A percentile compares a stretch with the other conserved stretches of the same genome.
These are phyloP conservation scores for Agonopterix arenella DNA, from an alignment of 2,888 invertebrate species.

Conservation along the genomic window DNA sequence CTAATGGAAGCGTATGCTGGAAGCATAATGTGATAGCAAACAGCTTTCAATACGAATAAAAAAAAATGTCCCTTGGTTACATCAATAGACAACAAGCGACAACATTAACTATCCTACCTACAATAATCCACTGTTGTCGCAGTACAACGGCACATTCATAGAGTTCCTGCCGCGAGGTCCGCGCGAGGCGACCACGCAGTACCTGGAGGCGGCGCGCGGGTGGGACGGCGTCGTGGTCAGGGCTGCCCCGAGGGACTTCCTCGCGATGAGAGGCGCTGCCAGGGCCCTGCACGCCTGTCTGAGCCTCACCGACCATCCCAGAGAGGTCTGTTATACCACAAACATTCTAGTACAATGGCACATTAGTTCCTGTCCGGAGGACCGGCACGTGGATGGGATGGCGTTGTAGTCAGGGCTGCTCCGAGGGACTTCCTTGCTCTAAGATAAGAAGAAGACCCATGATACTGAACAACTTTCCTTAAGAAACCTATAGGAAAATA, in stretches of 20 bases:
- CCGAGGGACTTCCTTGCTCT: slow-evolving; percentile 85
- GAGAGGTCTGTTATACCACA: slow-evolving; percentile 17
- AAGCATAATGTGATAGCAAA: no score
- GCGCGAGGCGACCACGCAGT: slow-evolving; percentile 81
- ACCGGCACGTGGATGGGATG: slow-evolving; percentile 82
- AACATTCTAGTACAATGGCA: no score
- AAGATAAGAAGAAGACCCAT: no score
- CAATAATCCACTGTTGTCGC: no score
- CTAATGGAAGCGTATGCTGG: no score
- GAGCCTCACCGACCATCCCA: slow-evolving; percentile 78
- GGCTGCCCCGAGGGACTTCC: slow-evolving; percentile 87
- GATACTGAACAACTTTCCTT: no score
- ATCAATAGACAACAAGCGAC: no score
- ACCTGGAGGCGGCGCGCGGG: slow-evolving; percentile 81
- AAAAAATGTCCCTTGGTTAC: no score
- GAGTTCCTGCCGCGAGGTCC: slow-evolving; percentile 80
- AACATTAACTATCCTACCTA: no score
- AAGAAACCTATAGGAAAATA: no score
- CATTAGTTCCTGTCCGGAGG: slow-evolving; percentile 80
- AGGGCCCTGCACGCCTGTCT: slow-evolving; percentile 85
- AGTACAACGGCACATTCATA: slow-evolving; percentile 84
- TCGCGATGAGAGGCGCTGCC: slow-evolving; percentile 72
- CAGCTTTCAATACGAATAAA: no score
- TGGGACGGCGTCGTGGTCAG: slow-evolving; percentile 88
- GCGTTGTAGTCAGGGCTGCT: slow-evolving; percentile 86